phyloP scores from a whole-genome alignment of 2,113 vertebrate species.

The Larimichthys polyactis region DNA sequence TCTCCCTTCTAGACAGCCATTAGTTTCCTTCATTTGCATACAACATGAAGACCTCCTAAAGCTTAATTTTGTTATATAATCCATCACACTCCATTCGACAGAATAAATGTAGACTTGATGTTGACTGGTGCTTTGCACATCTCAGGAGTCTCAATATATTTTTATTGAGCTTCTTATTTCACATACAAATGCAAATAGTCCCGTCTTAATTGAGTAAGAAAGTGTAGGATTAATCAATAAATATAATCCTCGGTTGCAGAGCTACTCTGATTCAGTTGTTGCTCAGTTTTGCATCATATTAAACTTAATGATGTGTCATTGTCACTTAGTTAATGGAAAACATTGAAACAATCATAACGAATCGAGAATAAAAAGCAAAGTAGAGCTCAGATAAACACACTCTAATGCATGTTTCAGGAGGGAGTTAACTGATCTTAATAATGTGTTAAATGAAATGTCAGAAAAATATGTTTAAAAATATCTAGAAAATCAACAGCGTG shows the following conservation, averaged over 20 bases:
- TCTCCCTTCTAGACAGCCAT: not conserved
- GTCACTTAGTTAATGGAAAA: not conserved
- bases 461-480: not conserved
- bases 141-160: not conserved
- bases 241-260: not conserved
- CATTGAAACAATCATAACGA: not conserved
- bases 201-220: not conserved
- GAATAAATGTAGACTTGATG: not conserved
- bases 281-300: not conserved
- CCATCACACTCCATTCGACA: constrained; percentile 18
- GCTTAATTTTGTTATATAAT: constrained; percentile 23
- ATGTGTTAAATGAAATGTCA: not conserved
- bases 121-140: not conserved
- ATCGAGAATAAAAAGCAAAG: not conserved
- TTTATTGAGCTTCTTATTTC: not conserved
- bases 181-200: not conserved
- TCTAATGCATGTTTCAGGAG: not conserved
- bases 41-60: not conserved
- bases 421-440: not conserved
- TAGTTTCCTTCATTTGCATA: constrained; percentile 24
- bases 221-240: not conserved
- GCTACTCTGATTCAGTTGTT: not conserved
- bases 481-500: not conserved
- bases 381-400: not conserved
- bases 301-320: not conserved